Base-by-base conservation (phyloP, 1,140 invertebrate genomes). In the Dendrolimus punctatus region DNA sequence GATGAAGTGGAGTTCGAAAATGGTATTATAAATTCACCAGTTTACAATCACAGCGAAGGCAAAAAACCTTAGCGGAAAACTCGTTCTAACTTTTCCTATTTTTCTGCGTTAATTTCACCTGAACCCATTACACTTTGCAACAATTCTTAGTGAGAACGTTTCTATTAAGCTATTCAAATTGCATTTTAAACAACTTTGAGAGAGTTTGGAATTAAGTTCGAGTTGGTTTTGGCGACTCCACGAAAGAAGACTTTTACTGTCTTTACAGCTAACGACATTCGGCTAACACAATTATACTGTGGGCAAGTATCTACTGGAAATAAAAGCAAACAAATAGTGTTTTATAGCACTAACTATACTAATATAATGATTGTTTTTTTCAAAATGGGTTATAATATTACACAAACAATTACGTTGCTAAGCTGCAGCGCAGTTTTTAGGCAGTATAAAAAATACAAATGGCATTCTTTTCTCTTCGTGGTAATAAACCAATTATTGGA, bases 51-150 rank as follows among this genome's bases (percentile, higher is more conserved):
- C 80, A 80, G 71, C 64, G 70, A 74, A 73, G 69, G 72, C 65
- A 81, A 80, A 83, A 82, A 84, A 74, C 73, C 76, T 75, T 75
- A 66, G 73, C 68, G 70, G 70, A 66, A 78, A 86, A 84, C 82
- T 86, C 82, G 73, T 86, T 84, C 75, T 80, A 86, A 86, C 82
- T 86, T 86, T 84, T 86, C 82, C 82, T 86, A 86, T 86, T 86
- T 86, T 86, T 86, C 82, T 86, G 80, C 80, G 80, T 86, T 86
- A 86, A 84, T 86, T 86, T 86, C 73, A 82, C 80, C 80, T 86
- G 80, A 83, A 84, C 79, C 82, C 80, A 85, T 86, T 86, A 85
- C 76, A 84, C 71, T 82, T 84, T 76, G 76, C 76, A 84, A 84
- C 80, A 82, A 80, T 83, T 84, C 82, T 83, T 84, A 81, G 77